Conservation (phyloP, 2,797 vertebrate species). For the Periparus ater region DNA sequence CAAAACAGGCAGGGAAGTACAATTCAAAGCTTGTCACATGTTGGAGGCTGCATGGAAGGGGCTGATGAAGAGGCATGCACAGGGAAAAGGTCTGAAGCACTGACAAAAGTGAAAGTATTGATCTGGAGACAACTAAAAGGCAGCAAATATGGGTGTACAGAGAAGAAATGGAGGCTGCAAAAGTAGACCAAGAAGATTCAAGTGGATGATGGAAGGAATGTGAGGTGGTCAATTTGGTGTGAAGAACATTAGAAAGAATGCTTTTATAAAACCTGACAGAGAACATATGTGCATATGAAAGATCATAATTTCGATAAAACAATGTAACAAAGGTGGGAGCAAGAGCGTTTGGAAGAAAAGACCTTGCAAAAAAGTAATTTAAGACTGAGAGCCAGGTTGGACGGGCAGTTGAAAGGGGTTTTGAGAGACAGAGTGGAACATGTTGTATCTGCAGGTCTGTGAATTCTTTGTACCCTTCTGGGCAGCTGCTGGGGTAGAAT, state of each 20-base stretch:
- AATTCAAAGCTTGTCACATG: not conserved
- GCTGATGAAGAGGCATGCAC: not conserved
- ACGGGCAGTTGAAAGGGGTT: not conserved
- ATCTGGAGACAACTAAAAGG: not conserved
- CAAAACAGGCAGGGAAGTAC: not conserved
- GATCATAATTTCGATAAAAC: not conserved
- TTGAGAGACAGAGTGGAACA: not conserved
- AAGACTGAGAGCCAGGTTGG: not conserved
- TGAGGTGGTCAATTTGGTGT: not conserved
- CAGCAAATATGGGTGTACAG: fast-evolving
- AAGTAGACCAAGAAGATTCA: not conserved
- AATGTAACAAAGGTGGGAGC: not conserved
- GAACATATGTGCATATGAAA: not conserved
- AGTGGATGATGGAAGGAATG: not conserved
- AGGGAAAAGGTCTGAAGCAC: not conserved
- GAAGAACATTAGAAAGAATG: not conserved
- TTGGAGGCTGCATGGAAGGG: not conserved
- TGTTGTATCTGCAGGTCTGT: not conserved
- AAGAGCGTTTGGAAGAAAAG: not conserved
- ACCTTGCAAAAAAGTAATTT: not conserved
- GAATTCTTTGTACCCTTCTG: not conserved
- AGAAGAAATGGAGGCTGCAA: not conserved
- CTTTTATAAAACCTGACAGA: not conserved
- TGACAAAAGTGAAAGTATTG: not conserved
- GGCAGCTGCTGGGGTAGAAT: not conserved